Percentiles rank a stretch among this genome's conserved stretches.
phyloP scores from a whole-genome alignment of 2,113 vertebrate species.

The Pedetes capensis region DNA sequence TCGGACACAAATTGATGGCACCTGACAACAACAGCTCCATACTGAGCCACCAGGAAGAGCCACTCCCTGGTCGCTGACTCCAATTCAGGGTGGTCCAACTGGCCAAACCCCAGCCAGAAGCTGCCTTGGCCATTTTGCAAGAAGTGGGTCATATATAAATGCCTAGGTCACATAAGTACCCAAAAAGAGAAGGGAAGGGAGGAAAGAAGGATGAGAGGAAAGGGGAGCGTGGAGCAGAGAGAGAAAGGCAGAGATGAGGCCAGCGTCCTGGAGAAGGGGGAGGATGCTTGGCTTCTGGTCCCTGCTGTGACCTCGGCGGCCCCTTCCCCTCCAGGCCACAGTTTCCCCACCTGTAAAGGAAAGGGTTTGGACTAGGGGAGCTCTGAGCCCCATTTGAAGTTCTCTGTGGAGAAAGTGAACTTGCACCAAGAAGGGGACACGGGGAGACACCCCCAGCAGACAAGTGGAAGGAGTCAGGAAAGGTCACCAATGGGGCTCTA shows the following conservation, averaged over 20 bases:
- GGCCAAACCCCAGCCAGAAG: neutral
- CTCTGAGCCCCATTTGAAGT: neutral
- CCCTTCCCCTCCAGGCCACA: neutral
- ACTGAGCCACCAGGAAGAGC: neutral
- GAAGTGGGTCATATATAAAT: neutral
- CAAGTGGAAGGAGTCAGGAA: neutral
- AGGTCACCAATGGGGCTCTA: too few species aligned
- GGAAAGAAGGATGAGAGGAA: neutral
- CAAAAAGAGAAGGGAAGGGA: neutral
- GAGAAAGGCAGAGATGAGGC: neutral
- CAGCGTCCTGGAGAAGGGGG: accelerated
- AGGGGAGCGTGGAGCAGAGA: neutral
- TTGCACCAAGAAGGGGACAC: neutral
- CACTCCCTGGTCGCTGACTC: neutral
- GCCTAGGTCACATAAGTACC: neutral
- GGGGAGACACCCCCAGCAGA: neutral
- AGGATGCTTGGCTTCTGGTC: neutral
- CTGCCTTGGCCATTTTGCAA: neutral
- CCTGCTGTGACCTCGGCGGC: too few species aligned
- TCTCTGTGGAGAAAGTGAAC: neutral
- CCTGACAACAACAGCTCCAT: too few species aligned
- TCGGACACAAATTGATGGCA: too few species aligned
- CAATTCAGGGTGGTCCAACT: neutral
- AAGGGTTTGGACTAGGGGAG: neutral
- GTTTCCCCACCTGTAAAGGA: neutral